A percentile compares a stretch with the other conserved stretches of the same genome.
Evolutionary conservation across 1,140 invertebrate species (phyloP).

Genomic region (Colletes gigas): DNA sequence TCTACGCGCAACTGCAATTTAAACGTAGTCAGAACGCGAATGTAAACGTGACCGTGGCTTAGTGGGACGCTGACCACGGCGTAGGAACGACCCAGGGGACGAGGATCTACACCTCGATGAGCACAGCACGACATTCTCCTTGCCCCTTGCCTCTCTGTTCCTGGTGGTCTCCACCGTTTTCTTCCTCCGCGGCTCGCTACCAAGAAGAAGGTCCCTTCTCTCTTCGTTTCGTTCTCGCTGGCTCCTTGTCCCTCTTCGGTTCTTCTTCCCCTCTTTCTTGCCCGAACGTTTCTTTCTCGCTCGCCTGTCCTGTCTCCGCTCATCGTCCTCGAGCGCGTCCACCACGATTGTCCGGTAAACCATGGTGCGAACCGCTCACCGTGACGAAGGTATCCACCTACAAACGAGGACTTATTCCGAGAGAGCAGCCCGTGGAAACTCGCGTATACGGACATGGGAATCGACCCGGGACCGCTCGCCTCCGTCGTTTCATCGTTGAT

Average conservation of each 20-base stretch:
- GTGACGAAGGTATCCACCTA: constrained; percentile 76
- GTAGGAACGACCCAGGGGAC: constrained; percentile 79
- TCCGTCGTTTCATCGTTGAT: constrained; percentile 19
- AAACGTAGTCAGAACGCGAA: constrained; percentile 65
- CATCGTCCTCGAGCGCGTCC: constrained; percentile 70
- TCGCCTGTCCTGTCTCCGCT: constrained; percentile 59
- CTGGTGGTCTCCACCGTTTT: constrained; percentile 62
- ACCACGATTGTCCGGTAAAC: constrained; percentile 73
- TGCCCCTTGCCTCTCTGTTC: constrained; percentile 69
- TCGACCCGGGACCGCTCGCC: constrained; percentile 16
- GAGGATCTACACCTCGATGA: constrained; percentile 81
- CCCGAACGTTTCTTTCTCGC: constrained; percentile 20
- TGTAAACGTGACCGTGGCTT: constrained; percentile 76
- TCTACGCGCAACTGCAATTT: constrained; percentile 67
- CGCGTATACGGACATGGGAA: constrained; percentile 71
- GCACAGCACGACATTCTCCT: constrained; percentile 79
- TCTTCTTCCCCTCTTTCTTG: constrained; percentile 10
- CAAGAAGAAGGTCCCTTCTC: constrained; percentile 69
- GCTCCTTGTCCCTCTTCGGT: background rate
- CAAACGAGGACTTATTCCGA: constrained; percentile 68
- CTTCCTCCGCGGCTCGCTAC: constrained; percentile 69
- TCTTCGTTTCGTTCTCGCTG: constrained; percentile 34
- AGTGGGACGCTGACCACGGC: constrained; percentile 79
- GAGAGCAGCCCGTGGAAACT: constrained; percentile 64
- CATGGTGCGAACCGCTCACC: constrained; percentile 72